Base-by-base conservation (phyloP, 2,888 invertebrate genomes). In the Brachypalpus laphriformis region DNA sequence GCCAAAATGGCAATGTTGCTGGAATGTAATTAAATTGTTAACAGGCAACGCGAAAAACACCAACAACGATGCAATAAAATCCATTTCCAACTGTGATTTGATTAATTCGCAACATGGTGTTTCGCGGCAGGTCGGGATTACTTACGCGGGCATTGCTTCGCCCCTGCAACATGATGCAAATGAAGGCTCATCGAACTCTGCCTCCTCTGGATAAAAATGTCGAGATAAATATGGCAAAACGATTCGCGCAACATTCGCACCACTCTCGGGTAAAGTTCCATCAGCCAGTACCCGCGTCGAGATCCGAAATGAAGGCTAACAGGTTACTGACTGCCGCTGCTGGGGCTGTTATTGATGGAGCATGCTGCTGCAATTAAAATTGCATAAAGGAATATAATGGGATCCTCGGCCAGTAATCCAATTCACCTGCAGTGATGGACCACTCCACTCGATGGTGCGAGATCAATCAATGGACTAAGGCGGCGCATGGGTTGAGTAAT, bases 21-120 rank as follows among this genome's bases (percentile, higher is more conserved):
- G 56, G 49, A 78, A 68, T 70, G 83, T 83, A 83, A 83, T 83
- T 83, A 83, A 78, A 83, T 83, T 83, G 83, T 83, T 78, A 83
- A 83, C 78, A 78, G 61, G 1, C 72, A 59, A n/a, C n/a, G 16
- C 57, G 45, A 20, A 66, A 47, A 45, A 37, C 42, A 31, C 6
- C 7, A 47, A 56, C 40, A 37, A n/a, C 28, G 28, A 28, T 4
- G 40, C 71, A 66, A 42, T 68, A 59, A 59, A 74, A 61, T 47
- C 51, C 28, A 61, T 25, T 72, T 68, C 74, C 78, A 66, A 72
- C 78, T 78, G 78, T 31, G 78, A 78, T 63, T 75, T 78, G 78
- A 78, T 74, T 70, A 83, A 83, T 83, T 83, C 70, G 74, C 83
- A 63, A 83, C 83, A 83, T 72, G 78, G 78, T 74, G 78, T 75